phyloP scores from a whole-genome alignment of 2,888 invertebrate genomes.

The Clistopyga incitator region DNA sequence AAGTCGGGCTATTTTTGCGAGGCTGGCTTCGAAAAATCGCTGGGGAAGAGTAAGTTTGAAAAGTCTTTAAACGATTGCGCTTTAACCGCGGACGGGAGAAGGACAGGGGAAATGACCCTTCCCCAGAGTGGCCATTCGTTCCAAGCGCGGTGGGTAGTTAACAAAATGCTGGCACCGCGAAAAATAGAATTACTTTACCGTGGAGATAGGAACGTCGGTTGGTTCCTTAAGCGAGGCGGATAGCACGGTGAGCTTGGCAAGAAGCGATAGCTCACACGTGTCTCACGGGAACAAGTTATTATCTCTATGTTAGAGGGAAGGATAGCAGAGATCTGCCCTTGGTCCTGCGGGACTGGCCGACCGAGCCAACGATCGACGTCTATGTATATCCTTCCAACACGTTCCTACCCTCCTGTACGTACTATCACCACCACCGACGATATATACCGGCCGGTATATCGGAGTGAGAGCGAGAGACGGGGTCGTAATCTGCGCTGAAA shows the following conservation, averaged over 20 bases:
- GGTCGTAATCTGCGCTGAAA: slow-evolving; percentile 68
- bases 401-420: slow-evolving; percentile 1
- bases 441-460: slow-evolving; percentile 10
- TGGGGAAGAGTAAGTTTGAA: not conserved
- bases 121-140: slow-evolving; percentile 29
- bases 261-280: slow-evolving; percentile 56
- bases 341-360: slow-evolving; percentile 45
- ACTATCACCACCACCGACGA: slow-evolving; percentile 1
- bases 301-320: slow-evolving; percentile 49
- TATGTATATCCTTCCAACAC: slow-evolving; percentile 24
- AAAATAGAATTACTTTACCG: slow-evolving; percentile 16
- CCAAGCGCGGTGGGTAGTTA: slow-evolving; percentile 20
- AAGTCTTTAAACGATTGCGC: slow-evolving; percentile 21
- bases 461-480: slow-evolving; percentile 20
- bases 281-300: slow-evolving; percentile 63
- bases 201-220: slow-evolving; percentile 36
- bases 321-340: slow-evolving; percentile 46
- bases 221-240: slow-evolving; percentile 51
- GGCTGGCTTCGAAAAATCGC: not conserved
- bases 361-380: slow-evolving; percentile 53
- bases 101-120: not conserved
- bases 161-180: slow-evolving; percentile 43
- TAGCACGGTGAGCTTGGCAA: slow-evolving; percentile 40
- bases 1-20: not conserved
- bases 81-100: too few species aligned